Conservation (phyloP, 2,113 vertebrate species). For the Petrocephalus microphthalmus region DNA sequence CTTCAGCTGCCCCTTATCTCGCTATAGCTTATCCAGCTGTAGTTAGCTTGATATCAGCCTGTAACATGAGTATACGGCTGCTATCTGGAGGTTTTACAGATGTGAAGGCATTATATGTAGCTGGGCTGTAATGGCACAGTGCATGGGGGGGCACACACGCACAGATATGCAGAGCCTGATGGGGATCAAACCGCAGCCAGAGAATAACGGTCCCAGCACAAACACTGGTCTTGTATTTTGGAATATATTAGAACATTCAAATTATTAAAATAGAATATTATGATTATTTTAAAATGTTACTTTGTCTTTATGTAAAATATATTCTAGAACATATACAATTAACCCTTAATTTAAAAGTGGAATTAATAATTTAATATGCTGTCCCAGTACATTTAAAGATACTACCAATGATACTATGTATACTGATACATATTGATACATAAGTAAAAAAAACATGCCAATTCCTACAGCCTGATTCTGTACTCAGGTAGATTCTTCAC, state of each 20-base stretch:
- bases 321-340: neutral
- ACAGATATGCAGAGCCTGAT: neutral
- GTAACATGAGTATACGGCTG: neutral
- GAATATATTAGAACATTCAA: neutral
- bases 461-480: neutral
- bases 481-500: neutral
- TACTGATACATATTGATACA: neutral
- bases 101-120: slow-evolving; percentile 7
- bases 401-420: neutral
- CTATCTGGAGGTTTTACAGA: neutral
- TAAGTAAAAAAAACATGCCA: neutral
- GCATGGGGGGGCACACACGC: neutral
- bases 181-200: neutral
- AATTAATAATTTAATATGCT: neutral
- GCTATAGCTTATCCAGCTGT: slow-evolving; percentile 1
- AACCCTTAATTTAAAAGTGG: neutral
- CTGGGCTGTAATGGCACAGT: neutral
- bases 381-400: neutral
- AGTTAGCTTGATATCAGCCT: neutral
- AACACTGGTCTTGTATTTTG: neutral
- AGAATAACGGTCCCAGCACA: neutral
- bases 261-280: neutral
- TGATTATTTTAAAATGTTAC: neutral
- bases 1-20: neutral
- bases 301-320: neutral